Percentiles rank a stretch among this genome's conserved stretches.
Conservation (phyloP, 2,888 invertebrate genomes). For the Rhamphomyia laevipes region DNA sequence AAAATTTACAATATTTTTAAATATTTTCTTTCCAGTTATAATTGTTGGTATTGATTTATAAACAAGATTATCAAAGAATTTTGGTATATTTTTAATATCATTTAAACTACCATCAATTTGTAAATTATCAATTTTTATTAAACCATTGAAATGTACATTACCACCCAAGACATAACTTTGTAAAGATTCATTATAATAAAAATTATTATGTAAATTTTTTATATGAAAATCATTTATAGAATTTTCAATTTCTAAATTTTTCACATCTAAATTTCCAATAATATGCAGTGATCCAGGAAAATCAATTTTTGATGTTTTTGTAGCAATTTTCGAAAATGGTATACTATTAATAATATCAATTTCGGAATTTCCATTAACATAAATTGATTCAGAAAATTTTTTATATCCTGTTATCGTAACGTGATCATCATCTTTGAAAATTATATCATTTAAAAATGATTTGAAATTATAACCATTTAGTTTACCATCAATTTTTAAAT, state of each 20-base stretch:
- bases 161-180: slow-evolving; percentile 25
- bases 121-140: slow-evolving; percentile 19
- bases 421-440: slow-evolving; percentile 28
- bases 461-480: slow-evolving; percentile 34
- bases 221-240: slow-evolving; percentile 19
- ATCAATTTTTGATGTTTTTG: slow-evolving; percentile 20
- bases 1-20: slow-evolving; percentile 27
- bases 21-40: slow-evolving; percentile 25
- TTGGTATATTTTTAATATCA: slow-evolving; percentile 19
- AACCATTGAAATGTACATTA: slow-evolving; percentile 17
- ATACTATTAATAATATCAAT: slow-evolving; percentile 35
- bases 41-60: slow-evolving; percentile 19
- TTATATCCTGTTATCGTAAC: slow-evolving; percentile 24
- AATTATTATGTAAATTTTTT: slow-evolving; percentile 13
- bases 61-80: slow-evolving; percentile 27
- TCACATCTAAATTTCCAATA: slow-evolving; percentile 22
- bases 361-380: slow-evolving; percentile 26
- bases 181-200: slow-evolving; percentile 21
- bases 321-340: slow-evolving; percentile 32
- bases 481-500: slow-evolving; percentile 25
- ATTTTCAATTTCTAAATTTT: slow-evolving; percentile 17
- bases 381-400: slow-evolving; percentile 29
- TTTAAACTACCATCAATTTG: slow-evolving; percentile 24
- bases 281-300: slow-evolving; percentile 24
- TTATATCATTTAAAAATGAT: slow-evolving; percentile 32